Percentiles rank a stretch among this genome's conserved stretches.
These are phyloP conservation scores for Chrysoperla carnea DNA, from an alignment of 1,140 invertebrate genomes.

Conservation along the genomic window DNA sequence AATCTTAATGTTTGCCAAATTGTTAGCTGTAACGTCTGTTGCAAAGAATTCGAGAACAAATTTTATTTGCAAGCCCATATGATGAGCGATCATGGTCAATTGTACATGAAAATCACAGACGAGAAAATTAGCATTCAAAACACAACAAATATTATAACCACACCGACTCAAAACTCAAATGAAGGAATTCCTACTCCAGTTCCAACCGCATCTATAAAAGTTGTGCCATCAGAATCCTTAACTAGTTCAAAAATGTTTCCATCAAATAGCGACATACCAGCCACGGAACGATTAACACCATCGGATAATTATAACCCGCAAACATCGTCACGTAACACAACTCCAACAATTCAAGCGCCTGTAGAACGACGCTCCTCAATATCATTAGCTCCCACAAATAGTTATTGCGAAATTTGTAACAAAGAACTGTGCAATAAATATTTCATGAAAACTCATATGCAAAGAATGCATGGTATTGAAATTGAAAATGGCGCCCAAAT, in stretches of 20 bases:
- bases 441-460: constrained; percentile 99
- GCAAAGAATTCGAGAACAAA: constrained; percentile 39
- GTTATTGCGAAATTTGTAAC: constrained; percentile 98
- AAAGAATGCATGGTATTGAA: constrained; percentile 97
- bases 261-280: too few relatives aligned
- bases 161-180: too few relatives aligned
- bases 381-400: constrained; percentile 46
- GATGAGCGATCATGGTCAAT: constrained; percentile 33
- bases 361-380: constrained; percentile 15
- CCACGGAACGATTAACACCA: too few relatives aligned
- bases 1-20: constrained; percentile 43
- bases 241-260: too few relatives aligned
- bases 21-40: constrained; percentile 35
- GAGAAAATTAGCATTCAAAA: constrained; percentile 8
- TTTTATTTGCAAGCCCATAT: constrained; percentile 37
- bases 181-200: constrained; percentile 9
- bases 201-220: constrained; percentile 6
- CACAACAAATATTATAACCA: not conserved
- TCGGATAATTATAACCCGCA: too few relatives aligned
- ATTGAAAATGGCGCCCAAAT: constrained; percentile 82
- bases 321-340: too few relatives aligned
- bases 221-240: not conserved
- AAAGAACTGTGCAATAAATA: constrained; percentile 99
- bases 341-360: not conserved
- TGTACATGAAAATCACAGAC: constrained; percentile 8